phyloP scores from a whole-genome alignment of 2,888 invertebrate species.

The Helobdella robusta region DNA sequence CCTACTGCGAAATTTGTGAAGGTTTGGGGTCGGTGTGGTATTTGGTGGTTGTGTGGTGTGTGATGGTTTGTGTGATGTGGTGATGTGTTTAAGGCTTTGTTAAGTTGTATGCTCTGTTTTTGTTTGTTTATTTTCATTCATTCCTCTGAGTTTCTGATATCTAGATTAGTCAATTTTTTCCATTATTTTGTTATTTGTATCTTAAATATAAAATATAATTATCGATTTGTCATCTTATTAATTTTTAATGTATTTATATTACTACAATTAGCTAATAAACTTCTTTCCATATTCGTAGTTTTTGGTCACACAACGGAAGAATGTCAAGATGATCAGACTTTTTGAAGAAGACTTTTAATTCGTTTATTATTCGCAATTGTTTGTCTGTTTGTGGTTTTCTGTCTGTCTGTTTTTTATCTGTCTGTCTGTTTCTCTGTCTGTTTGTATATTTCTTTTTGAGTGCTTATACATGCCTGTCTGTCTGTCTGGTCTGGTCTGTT shows the following conservation, averaged over 20 bases:
- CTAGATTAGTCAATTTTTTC: background rate
- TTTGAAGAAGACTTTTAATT: conserved; percentile 34
- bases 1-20: conserved; percentile 87
- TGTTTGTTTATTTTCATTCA: background rate
- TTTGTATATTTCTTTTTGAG: background rate
- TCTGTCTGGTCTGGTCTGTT: background rate
- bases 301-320: conserved; percentile 79
- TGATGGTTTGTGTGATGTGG: background rate
- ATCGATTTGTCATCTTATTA: background rate
- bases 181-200: background rate
- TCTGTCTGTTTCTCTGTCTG: background rate
- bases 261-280: background rate
- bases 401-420: background rate
- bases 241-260: conserved; percentile 1
- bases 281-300: conserved; percentile 56
- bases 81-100: background rate
- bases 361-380: background rate
- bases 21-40: conserved; percentile 36
- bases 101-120: background rate
- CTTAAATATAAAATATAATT: conserved; percentile 4
- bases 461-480: background rate
- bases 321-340: conserved; percentile 62
- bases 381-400: background rate
- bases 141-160: background rate
- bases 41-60: too few relatives aligned